phyloP scores from a whole-genome alignment of 1,140 invertebrate genomes.

The Drosophila willistoni region DNA sequence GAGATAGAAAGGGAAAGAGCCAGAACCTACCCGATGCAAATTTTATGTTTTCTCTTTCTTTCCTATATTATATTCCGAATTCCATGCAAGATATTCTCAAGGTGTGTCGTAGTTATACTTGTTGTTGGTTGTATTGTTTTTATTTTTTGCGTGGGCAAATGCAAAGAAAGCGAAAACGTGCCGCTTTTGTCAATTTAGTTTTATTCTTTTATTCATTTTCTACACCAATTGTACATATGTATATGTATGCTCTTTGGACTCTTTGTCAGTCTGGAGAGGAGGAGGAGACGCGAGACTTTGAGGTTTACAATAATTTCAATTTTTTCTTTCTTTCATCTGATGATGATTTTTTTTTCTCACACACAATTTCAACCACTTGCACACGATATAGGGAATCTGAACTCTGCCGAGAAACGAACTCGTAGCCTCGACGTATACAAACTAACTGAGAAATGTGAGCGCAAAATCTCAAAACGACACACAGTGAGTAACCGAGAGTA shows the following conservation, averaged over 20 bases:
- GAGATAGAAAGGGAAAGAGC: background rate
- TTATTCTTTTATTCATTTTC: conserved; percentile 62
- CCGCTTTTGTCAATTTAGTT: conserved; percentile 68
- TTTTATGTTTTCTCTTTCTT: conserved; percentile 14
- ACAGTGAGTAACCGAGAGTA: conserved; percentile 4
- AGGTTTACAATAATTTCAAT: conserved; percentile 17
- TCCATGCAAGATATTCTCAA: conserved; percentile 1
- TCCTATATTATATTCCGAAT: background rate
- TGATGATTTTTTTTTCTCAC: conserved; percentile 9
- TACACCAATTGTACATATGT: conserved; percentile 7
- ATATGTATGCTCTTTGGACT: background rate
- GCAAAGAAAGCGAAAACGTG: conserved; percentile 76
- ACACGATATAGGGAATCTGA: conserved; percentile 7
- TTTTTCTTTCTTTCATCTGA: conserved; percentile 7
- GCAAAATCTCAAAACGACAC: conserved; percentile 20
- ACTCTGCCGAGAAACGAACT: conserved; percentile 42
- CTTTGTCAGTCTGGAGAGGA: background rate
- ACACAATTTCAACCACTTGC: conserved; percentile 6
- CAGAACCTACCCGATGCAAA: conserved; percentile 36
- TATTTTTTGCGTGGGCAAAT: conserved; percentile 46
- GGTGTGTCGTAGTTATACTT: conserved; percentile 14
- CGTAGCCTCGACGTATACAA: conserved; percentile 65
- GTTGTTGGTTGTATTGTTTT: conserved; percentile 2
- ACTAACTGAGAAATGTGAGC: conserved; percentile 59
- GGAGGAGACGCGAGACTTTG: background rate